These are phyloP conservation scores for Drosophila ambigua DNA, from an alignment of 1,140 invertebrate species.

Conservation along the genomic window DNA sequence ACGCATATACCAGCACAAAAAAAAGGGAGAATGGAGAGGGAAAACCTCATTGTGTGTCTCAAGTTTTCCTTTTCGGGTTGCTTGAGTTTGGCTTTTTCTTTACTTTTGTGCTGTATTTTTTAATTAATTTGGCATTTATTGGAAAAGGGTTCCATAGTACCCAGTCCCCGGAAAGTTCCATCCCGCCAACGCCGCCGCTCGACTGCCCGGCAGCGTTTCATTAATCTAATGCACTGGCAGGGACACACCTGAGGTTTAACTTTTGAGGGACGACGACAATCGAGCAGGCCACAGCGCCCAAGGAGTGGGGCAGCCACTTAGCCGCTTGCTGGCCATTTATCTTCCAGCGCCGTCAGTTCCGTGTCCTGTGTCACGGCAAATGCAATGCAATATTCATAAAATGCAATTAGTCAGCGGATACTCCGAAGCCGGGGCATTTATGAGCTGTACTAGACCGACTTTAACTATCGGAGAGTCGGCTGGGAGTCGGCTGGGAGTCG, in stretches of 20 bases:
- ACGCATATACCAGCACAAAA: constrained; percentile 19
- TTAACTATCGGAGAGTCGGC: constrained; percentile 34
- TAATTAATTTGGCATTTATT: constrained; percentile 83
- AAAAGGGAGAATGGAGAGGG: constrained; percentile 23
- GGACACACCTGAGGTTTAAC: constrained; percentile 55
- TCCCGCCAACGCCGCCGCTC: neutral
- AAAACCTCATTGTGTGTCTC: constrained; percentile 76
- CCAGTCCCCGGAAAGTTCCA: constrained; percentile 21
- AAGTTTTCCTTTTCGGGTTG: constrained; percentile 74
- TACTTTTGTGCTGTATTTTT: constrained; percentile 77
- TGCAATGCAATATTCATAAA: constrained; percentile 73
- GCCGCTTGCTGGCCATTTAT: constrained; percentile 57
- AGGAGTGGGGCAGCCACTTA: constrained; percentile 26
- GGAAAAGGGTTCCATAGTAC: constrained; percentile 66
- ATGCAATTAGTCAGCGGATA: constrained; percentile 69
- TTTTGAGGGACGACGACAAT: constrained; percentile 39
- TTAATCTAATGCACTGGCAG: constrained; percentile 74
- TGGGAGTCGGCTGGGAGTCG: neutral
- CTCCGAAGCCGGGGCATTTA: constrained; percentile 46
- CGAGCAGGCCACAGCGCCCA: constrained; percentile 3
- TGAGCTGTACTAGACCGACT: constrained; percentile 38
- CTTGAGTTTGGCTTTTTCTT: constrained; percentile 75
- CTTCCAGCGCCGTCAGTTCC: constrained; percentile 11
- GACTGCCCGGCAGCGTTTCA: constrained; percentile 48
- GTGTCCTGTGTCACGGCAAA: constrained; percentile 32